Conservation (phyloP, 2,888 invertebrate species). For the Saturnia japonica region DNA sequence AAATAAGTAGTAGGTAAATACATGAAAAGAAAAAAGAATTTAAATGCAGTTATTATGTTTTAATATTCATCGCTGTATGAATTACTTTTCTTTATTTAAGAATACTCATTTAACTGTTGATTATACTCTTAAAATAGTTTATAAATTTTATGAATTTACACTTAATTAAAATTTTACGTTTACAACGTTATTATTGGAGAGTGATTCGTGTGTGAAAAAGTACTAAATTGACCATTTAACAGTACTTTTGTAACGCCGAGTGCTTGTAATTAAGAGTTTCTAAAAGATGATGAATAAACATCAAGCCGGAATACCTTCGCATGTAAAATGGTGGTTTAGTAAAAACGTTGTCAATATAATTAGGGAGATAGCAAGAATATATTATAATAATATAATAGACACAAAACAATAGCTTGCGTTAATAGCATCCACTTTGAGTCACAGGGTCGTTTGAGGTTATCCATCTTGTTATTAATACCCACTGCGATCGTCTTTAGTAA, state of each 20-base stretch:
- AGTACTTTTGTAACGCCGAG: neutral
- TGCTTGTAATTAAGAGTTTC: neutral
- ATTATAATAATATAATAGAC: too few species aligned
- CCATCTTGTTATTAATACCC: neutral
- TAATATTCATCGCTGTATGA: neutral
- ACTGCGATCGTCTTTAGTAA: neutral
- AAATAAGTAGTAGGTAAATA: neutral
- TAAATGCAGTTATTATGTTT: neutral
- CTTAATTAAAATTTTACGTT: slow-evolving; percentile 7
- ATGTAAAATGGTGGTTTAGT: slow-evolving; percentile 19
- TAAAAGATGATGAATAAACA: neutral
- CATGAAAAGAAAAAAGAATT: neutral
- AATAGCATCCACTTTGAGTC: slow-evolving; percentile 12
- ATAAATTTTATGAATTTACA: neutral
- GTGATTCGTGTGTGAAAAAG: neutral
- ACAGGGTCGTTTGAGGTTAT: slow-evolving; percentile 8
- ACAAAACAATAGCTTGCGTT: slow-evolving; percentile 15
- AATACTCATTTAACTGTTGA: neutral
- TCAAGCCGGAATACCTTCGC: slow-evolving; percentile 11
- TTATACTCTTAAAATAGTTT: neutral
- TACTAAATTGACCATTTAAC: neutral
- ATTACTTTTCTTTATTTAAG: neutral
- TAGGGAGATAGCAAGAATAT: slow-evolving; percentile 19
- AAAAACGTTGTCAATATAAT: slow-evolving; percentile 10
- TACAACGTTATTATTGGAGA: neutral